Base-by-base conservation (phyloP, 2,888 invertebrate genomes). In the Marronus borbonicus region DNA sequence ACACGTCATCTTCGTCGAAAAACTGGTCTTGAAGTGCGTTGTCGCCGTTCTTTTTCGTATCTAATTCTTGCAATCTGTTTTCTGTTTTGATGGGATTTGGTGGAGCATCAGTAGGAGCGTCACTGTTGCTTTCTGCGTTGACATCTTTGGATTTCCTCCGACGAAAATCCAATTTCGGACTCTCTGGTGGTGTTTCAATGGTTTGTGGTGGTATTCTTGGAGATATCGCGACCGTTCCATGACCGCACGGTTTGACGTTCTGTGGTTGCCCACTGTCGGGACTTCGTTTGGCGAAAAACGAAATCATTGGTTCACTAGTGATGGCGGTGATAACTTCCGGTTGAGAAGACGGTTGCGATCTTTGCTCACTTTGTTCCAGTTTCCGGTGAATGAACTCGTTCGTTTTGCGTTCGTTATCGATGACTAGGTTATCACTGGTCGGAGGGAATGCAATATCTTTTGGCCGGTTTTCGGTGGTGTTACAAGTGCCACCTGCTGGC, bases 201-300 rank as follows among this genome's bases (percentile, higher is more conserved):
- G 24, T 24, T 55, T 85, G 83, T 55, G 83, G 84, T 10, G 84
- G 86, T 28, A 87, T 83, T 24, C 85, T 83, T 1, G 88, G 88
- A 44, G 86, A 78, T 64, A 88, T 86, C 3, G 88, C 88, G 5
- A 86, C 24, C 24, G 88, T 88, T 17, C 88, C 88, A 79, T 88
- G 88, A 20, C 88, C 88, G 80, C 88, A 88, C 0, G 88, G 88
- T 80, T 88, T 88, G 3, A 88, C 88, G 74, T 82, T 82, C 70
- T 80, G 76, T 82, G 82, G 62, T 76, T 17, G 70, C 65, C 76
- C 60, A 36, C 70, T 76, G 60, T 78, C 78, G 55, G 44, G 76
- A 58, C 62, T 60, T 14, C 78, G 64, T 70, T 78, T 74, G n/a
- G 44, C 24, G 14, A 24, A 60, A 24, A 24, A 60, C 7, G 60